Evolutionary conservation across 1,140 invertebrate species (phyloP).

Genomic region (Matsumurasca onukii): DNA sequence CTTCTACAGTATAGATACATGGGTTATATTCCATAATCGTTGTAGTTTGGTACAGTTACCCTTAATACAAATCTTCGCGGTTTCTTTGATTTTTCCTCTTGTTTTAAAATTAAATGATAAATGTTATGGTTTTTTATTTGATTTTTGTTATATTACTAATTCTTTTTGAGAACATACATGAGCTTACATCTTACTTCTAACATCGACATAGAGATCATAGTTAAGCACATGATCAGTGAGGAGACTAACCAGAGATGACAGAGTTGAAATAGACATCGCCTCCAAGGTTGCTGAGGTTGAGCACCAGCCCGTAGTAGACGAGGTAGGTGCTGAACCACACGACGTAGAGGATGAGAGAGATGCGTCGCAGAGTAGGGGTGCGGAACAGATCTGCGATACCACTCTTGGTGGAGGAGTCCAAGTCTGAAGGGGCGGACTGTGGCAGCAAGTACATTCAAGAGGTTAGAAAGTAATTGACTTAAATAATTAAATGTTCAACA

Average conservation of each 20-base stretch:
- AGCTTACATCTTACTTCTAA: no score
- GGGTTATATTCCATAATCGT: no score
- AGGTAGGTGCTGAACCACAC: slow-evolving; percentile 74
- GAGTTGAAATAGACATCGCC: slow-evolving; percentile 66
- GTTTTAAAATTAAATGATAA: no score
- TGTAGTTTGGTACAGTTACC: no score
- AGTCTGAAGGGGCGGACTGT: slow-evolving; percentile 28
- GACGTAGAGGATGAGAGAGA: slow-evolving; percentile 63
- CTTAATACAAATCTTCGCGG: no score
- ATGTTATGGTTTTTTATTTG: no score
- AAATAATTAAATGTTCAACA: no score
- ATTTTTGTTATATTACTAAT: no score
- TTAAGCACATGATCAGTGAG: not conserved
- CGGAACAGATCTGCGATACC: slow-evolving; percentile 62
- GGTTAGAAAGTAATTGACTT: not conserved
- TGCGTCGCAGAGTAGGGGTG: slow-evolving; percentile 58
- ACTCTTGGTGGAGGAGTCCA: slow-evolving; percentile 42
- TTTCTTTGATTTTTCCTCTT: no score
- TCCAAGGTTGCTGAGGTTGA: slow-evolving; percentile 69
- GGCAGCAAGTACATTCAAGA: slow-evolving; percentile 3
- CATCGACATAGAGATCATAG: not conserved
- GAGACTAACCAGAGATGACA: slow-evolving; percentile 54
- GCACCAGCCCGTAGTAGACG: slow-evolving; percentile 68
- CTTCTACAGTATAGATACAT: no score
- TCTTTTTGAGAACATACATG: no score